These are phyloP conservation scores for Drosophila eohydei DNA, from an alignment of 2,888 invertebrate genomes.

Conservation along the genomic window DNA sequence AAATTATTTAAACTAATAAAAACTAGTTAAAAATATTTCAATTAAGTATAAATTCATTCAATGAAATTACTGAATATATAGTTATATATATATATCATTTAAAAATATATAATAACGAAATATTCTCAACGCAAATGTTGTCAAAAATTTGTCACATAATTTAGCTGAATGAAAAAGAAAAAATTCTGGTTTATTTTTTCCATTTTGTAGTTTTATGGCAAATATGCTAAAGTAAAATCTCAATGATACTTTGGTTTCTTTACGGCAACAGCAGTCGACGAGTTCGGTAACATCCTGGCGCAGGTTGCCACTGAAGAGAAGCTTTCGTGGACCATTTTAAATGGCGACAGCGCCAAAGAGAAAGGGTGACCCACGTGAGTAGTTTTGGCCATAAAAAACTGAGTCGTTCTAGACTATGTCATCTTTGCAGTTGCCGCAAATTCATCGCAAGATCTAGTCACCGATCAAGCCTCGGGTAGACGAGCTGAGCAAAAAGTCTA, in stretches of 20 bases:
- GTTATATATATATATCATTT: neutral
- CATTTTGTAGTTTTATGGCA: slow-evolving; percentile 24
- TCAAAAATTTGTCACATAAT: slow-evolving; percentile 33
- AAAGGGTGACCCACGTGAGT: slow-evolving; percentile 56
- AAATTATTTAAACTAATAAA: no score
- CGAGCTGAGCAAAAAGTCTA: slow-evolving; percentile 69
- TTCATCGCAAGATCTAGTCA: slow-evolving; percentile 68
- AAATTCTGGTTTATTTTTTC: slow-evolving; percentile 6
- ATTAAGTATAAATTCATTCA: neutral
- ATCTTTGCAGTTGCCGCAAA: slow-evolving; percentile 28
- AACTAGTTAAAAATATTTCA: no score
- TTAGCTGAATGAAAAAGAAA: neutral
- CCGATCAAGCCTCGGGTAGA: slow-evolving; percentile 63
- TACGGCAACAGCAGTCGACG: slow-evolving; percentile 38
- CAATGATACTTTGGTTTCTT: slow-evolving; percentile 45
- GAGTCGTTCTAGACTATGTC: neutral
- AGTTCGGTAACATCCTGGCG: slow-evolving; percentile 51
- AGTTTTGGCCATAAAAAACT: neutral
- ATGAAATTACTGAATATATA: neutral
- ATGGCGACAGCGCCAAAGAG: slow-evolving; percentile 71
- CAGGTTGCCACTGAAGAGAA: slow-evolving; percentile 11
- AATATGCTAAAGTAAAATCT: slow-evolving; percentile 51
- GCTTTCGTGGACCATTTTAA: slow-evolving; percentile 52
- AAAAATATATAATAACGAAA: no score
- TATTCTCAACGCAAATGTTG: slow-evolving; percentile 1